Percentiles rank a stretch among this genome's conserved stretches.
phyloP scores from a whole-genome alignment of 2,888 invertebrate species.

The Eilema griseolum region DNA sequence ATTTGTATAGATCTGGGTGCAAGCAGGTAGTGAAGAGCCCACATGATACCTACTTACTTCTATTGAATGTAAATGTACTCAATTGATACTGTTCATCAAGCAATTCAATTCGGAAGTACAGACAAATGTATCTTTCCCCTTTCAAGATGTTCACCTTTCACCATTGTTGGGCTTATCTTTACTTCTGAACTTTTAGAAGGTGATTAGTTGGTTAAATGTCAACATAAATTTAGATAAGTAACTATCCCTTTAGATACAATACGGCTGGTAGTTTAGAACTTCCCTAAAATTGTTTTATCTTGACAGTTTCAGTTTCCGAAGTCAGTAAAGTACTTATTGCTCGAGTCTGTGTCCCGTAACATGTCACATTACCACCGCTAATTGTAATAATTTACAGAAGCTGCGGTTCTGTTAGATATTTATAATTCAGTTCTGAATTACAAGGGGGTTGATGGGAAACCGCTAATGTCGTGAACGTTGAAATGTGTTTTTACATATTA shows the following conservation, averaged over 20 bases:
- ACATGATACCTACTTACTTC: background rate
- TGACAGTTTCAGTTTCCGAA: background rate
- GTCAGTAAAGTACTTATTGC: constrained; percentile 2
- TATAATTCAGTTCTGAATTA: background rate
- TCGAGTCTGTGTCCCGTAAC: background rate
- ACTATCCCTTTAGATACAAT: background rate
- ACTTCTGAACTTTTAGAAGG: background rate
- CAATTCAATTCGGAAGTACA: background rate
- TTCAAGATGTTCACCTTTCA: background rate
- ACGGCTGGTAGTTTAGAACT: background rate
- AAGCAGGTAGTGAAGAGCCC: background rate
- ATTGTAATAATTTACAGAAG: background rate
- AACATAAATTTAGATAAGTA: background rate
- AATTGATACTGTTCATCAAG: background rate
- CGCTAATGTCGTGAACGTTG: constrained; percentile 12
- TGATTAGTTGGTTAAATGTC: background rate
- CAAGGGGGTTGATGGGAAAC: background rate
- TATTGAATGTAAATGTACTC: too few relatives aligned
- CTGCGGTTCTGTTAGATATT: background rate
- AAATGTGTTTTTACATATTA: constrained; percentile 17
- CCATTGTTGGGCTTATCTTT: background rate
- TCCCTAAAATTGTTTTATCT: constrained; percentile 1
- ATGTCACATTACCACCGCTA: constrained; percentile 1
- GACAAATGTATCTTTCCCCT: background rate
- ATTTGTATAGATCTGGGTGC: background rate